These are phyloP conservation scores for Orchesellides sinensis DNA, from an alignment of 2,888 invertebrate genomes.

Conservation along the genomic window DNA sequence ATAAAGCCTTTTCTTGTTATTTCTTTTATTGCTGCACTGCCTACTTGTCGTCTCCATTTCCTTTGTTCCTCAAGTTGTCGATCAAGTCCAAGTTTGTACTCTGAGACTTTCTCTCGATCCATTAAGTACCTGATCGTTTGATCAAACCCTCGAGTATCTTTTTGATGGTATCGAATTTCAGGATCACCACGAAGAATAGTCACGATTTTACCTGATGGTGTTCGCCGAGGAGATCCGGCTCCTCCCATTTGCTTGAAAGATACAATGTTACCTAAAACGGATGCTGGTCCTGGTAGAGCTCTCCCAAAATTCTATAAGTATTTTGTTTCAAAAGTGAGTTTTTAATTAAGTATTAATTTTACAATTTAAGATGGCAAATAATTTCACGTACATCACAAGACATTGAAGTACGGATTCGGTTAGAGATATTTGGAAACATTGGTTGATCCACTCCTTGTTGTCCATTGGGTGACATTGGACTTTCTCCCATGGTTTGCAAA, in stretches of 20 bases:
- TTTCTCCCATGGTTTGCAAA: background rate
- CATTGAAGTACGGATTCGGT: conserved; percentile 43
- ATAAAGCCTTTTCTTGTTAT: conserved; percentile 50
- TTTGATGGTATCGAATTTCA: conserved; percentile 69
- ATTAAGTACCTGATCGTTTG: conserved; percentile 66
- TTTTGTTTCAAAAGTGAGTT: background rate
- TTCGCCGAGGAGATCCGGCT: conserved; percentile 56
- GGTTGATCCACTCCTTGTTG: conserved; percentile 31
- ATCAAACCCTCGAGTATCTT: conserved; percentile 69
- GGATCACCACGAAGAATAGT: conserved; percentile 65
- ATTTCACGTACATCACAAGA: conserved; percentile 60
- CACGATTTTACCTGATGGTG: conserved; percentile 63
- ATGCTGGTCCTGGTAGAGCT: conserved; percentile 12
- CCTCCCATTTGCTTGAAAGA: conserved; percentile 57
- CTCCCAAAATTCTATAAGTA: conserved; percentile 43
- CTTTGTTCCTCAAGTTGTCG: conserved; percentile 60
- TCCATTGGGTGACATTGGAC: conserved; percentile 13
- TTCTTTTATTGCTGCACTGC: conserved; percentile 47
- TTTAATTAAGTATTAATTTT: background rate
- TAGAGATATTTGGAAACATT: conserved; percentile 55
- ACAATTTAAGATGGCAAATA: background rate
- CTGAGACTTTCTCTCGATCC: conserved; percentile 61
- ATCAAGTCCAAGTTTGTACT: conserved; percentile 67
- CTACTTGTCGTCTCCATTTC: conserved; percentile 32
- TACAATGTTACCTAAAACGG: conserved; percentile 41